Base-by-base conservation (phyloP, 2,113 vertebrate species). In the Gasterosteus aculeatus region DNA sequence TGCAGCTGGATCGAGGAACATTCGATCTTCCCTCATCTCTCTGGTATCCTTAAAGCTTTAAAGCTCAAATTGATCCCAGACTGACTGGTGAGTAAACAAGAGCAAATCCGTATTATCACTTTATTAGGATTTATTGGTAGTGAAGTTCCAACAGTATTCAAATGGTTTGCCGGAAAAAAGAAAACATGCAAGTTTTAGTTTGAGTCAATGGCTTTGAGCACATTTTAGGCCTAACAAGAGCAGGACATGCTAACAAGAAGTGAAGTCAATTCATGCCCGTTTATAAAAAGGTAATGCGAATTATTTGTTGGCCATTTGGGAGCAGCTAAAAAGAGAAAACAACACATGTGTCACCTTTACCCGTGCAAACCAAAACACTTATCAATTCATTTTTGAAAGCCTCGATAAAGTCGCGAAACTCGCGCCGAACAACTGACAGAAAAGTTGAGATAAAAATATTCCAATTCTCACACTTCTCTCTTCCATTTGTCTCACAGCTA, bases 11-110 rank as follows among this genome's bases (percentile, higher is more conserved):
- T 64, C 66, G 11, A 9, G 49, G 59, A 35, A 53, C 10, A 15
- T 18, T 19, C 2, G 16, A 77, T 16, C 26, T 60, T 44, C 22
- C 12, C 59, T 82, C 73, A 75, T 75, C n/a, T n/a, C 49, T 77
- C 46, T 70, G 83, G 79, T 39, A 76, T 85, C 53, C 47, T 75
- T 63, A 14, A 81, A 41, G 46, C 63, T 29, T 75, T 63, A 14
- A 81, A 41, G 46, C 63, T 29, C 70, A 57, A 80, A 76, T 22
- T 2, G 38, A 57, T 78, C 1, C 4, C 68, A 80, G 66, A 46
- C 29, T 7, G 19, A 18, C 46, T 19, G 63, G 11, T 18, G 44
- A 35, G 35, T 68, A 41, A 64, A 76, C 54, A 72, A 0, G 0
- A 61, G 16, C 7, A 2, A 1, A 74, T 49, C 26, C 7, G 22